Evolutionary conservation across 92 coral and sea anemone genomes (phyloP), one percentile per base, ranked within the genome.

Genomic region (Palythoa caribaeorum): DNA sequence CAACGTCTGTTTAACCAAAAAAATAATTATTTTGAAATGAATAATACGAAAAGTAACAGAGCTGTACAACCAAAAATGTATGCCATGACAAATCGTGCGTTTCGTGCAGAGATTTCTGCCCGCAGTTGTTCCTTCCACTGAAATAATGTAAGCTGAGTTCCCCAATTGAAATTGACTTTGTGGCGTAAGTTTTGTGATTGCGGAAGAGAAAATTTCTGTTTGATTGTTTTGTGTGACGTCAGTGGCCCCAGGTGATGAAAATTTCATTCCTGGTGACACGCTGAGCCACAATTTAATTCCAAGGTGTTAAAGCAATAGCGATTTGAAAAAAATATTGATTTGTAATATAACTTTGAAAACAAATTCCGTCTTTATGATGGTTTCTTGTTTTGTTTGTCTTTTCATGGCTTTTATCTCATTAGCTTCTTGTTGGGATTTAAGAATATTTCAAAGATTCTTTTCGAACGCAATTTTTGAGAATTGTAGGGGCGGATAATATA

Each of bases 191-290:
- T 65, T 53, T 13, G 11, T 19, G 19, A 81, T 77, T n/a, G 11
- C 21, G 59, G 63, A 65, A 66, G 62, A 21, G 57, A 44, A 48
- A 81, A 66, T 44, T 53, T 16, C 11, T 3, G 2, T 44, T 40
- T 63, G 21, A 81, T 81, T 81, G 71, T 69, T 47, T 66, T 38
- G 7, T 52, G 1, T 81, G 75, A 48, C 86, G 40, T 66, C 86
- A 47, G 16, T n/a, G 20, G 38, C 59, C 76, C 52, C 86, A 65
- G 17, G 15, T 38, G 53, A 79, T 79, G 77, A 60, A 60, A 62
- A 57, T 62, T 79, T 75, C 12, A 48, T 75, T 37, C 9, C 2
- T 9, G 1, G 79, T 48, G 79, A 47, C 79, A 50, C 15, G n/a
- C n/a, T 40, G 9, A 47, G 14, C 11, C 9, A n/a, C 77, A 6